Evolutionary conservation across 1,140 invertebrate genomes (phyloP).

Genomic region (Theocolax elegans): DNA sequence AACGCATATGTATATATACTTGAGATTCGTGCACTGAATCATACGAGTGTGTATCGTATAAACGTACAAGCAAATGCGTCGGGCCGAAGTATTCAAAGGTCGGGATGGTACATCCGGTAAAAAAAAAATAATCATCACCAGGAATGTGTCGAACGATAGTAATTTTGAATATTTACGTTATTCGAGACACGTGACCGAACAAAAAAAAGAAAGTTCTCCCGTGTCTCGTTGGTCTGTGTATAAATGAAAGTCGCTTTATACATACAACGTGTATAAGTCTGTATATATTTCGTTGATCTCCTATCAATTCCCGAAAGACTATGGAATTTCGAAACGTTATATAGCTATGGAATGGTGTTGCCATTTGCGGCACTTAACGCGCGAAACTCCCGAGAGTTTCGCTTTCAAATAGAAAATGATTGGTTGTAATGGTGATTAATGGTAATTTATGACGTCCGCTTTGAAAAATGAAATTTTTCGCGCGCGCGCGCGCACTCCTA

Average conservation of each 20-base stretch:
- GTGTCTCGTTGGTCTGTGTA: slow-evolving; percentile 4
- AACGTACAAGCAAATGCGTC: too few species aligned
- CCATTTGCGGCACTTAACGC: slow-evolving; percentile 10
- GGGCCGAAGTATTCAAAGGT: too few species aligned
- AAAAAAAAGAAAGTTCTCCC: slow-evolving; percentile 30
- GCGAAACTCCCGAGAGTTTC: slow-evolving; percentile 6
- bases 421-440: slow-evolving; percentile 17
- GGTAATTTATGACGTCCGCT: slow-evolving; percentile 5
- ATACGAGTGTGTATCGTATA: too few species aligned
- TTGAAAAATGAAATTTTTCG: slow-evolving; percentile 11
- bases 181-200: background rate
- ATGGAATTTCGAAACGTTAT: slow-evolving; percentile 19
- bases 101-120: too few species aligned
- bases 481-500: too few species aligned
- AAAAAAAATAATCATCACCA: too few species aligned
- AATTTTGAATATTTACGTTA: slow-evolving; percentile 8
- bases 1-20: too few species aligned
- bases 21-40: too few species aligned
- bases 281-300: background rate
- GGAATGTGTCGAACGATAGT: background rate
- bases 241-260: slow-evolving; percentile 29
- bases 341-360: background rate
- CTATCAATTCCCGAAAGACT: slow-evolving; percentile 23
- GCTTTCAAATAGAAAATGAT: slow-evolving; percentile 26
- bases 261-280: too few species aligned